A percentile compares a stretch with the other conserved stretches of the same genome.
phyloP scores from a whole-genome alignment of 2,888 invertebrate species.

The Drosophila glabriapex region DNA sequence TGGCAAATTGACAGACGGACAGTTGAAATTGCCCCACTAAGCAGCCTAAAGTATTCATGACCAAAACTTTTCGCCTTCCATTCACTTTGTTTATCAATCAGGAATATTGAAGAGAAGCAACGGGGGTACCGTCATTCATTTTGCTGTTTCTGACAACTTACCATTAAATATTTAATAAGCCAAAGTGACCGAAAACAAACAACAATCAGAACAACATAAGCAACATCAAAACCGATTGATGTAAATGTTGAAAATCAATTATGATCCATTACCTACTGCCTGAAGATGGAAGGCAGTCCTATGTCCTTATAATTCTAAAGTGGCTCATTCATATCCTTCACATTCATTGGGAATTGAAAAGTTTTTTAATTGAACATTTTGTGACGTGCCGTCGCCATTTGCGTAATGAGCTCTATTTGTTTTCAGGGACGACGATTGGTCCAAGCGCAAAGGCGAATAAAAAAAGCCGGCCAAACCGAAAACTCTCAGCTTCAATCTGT shows the following conservation, averaged over 20 bases:
- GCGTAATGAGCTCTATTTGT: slow-evolving; percentile 65
- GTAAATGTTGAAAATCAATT: slow-evolving; percentile 72
- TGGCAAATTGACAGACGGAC: slow-evolving; percentile 62
- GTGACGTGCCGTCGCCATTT: slow-evolving; percentile 56
- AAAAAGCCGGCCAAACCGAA: slow-evolving; percentile 24
- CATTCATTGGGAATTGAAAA: slow-evolving; percentile 30
- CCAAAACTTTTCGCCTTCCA: slow-evolving; percentile 49
- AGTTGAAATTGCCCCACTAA: slow-evolving; percentile 32
- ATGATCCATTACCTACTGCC: slow-evolving; percentile 35
- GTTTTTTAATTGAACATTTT: slow-evolving; percentile 79
- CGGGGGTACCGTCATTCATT: slow-evolving; percentile 50
- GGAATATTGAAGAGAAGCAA: neutral
- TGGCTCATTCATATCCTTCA: slow-evolving; percentile 50
- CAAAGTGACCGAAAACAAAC: slow-evolving; percentile 65
- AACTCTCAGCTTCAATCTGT: slow-evolving; percentile 24
- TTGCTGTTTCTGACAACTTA: slow-evolving; percentile 69
- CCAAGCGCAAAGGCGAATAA: slow-evolving; percentile 42
- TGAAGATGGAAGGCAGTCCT: neutral
- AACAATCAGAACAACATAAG: slow-evolving; percentile 32
- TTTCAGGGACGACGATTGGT: slow-evolving; percentile 31
- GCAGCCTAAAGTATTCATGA: slow-evolving; percentile 58
- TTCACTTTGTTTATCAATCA: slow-evolving; percentile 61
- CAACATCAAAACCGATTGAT: slow-evolving; percentile 2
- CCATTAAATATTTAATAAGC: slow-evolving; percentile 80
- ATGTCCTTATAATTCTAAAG: slow-evolving; percentile 45